Base-by-base conservation (phyloP, 2,797 vertebrate genomes). In the Crypturellus tataupa region DNA sequence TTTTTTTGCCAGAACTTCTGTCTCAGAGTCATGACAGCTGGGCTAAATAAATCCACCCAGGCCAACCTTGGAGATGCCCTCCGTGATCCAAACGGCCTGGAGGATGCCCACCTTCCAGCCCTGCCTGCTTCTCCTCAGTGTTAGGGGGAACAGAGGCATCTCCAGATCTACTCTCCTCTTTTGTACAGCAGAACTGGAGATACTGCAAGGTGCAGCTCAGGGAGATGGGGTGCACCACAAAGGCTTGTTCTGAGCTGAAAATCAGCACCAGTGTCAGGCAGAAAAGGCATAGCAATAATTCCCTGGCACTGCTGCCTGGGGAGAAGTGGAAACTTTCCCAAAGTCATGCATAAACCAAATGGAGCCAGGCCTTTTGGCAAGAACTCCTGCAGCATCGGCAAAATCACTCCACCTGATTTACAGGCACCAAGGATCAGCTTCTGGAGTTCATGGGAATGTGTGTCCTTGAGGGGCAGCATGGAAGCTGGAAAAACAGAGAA, bases 321-420 rank as follows among this genome's bases (percentile, higher is more conserved):
- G 60, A 65, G 63, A 69, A 87, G 68, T 1, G 24, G 90, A 83
- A 94, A 90, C 68, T 81, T 75, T 82, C 88, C 89, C 72, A 44
- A 87, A 90, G 90, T 33, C 69, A 39, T 7, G 62, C 64, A 75
- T 6, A 85, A 92, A 82, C 0, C 0, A 53, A 91, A 77, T 69
- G 80, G 73, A 72, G 89, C 55, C 85, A 85, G 78, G 82, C 75
- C 79, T 89, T 85, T 47, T 95, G 93, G 95, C 89, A 92, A 87
- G 58, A 89, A 24, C 62, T 92, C 72, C 69, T 85, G 93, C 89
- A 92, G 12, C 1, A 5, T 63, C 33, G 29, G 90, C 93, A 95
- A 71, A 87, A 19, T 20, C 3, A 4, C 75, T 85, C 64, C 71
- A 92, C 83, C 80, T 70, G 92, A 91, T n/a, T 87, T 90, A 73